Evolutionary conservation across 2,797 vertebrate genomes (phyloP), one percentile per base, ranked within the genome.

Genomic region (Serranus cabrilla): DNA sequence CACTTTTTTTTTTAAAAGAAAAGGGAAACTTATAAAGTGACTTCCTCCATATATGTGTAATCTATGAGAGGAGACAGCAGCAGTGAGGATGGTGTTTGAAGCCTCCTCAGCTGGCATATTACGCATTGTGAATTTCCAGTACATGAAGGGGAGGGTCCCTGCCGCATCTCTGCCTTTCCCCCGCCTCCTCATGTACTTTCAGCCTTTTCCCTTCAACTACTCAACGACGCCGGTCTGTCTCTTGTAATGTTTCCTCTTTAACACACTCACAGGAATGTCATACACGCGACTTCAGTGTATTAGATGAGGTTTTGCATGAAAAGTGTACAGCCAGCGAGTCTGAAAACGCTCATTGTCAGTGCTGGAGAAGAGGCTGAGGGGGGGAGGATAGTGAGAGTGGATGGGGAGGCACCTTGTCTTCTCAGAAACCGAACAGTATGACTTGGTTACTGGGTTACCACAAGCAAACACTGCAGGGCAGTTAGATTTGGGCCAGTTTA

Each of bases 41-140:
- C 25, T 74, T 57, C n/a, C 56, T 81, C n/a, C 56, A n/a, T 59
- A 20, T 43, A 47, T 71, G 11, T 63, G 7, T 71, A 11, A 80
- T 57, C 2, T 67, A 9, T 40, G 5, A 47, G 25, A 61, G 5
- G 18, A 71, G 51, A 80, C n/a, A 67, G 43, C 61, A 60, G 47
- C 49, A 58, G 20, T n/a, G 5, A 66, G 25, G 54, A 62, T 20
- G 68, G 23, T 0, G 11, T 58, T 59, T 60, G 18, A 85, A 72
- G 23, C 18, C 13, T 71, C 49, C 25, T 81, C 72, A 69, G 56
- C 74, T 68, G 74, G 52, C 56, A 59, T 70, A 75, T 85, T 76
- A 71, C 64, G 78, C 34, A 34, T 49, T 70, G 76, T 79, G 74
- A 91, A 93, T 93, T 93, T 94, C 92, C 91, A 90, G 70, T 81